These are phyloP conservation scores for Oophaga pumilio DNA, from an alignment of 2,113 vertebrate genomes.

Conservation along the genomic window DNA sequence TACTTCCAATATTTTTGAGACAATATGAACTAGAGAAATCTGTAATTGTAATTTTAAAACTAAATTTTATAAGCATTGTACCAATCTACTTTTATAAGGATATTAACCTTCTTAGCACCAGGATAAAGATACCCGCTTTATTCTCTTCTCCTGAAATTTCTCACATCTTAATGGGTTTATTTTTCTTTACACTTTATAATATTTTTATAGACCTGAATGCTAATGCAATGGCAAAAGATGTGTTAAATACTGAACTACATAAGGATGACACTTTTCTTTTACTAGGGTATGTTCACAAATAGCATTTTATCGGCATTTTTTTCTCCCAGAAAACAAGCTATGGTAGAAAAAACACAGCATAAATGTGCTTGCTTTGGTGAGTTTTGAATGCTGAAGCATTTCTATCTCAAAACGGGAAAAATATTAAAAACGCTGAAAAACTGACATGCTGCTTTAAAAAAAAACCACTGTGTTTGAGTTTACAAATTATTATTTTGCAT, in stretches of 20 bases:
- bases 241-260: not conserved
- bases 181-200: not conserved
- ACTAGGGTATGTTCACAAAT: no score
- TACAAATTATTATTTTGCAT: no score
- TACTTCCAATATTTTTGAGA: not conserved
- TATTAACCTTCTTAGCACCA: not conserved
- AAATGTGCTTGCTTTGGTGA: no score
- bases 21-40: not conserved
- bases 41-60: not conserved
- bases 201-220: not conserved
- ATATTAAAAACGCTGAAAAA: no score
- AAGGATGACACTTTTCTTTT: not conserved
- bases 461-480: no score
- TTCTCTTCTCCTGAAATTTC: conserved; percentile 2
- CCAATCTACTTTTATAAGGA: not conserved
- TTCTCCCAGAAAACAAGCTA: no score
- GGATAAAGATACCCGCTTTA: conserved; percentile 3
- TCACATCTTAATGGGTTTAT: not conserved
- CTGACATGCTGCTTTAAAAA: no score
- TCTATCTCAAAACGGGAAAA: no score
- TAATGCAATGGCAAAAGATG: not conserved
- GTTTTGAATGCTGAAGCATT: no score
- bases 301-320: no score
- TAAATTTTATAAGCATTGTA: not conserved
- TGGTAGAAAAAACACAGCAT: no score